phyloP scores from a whole-genome alignment of 2,888 invertebrate species.

The Cenopis cana region DNA sequence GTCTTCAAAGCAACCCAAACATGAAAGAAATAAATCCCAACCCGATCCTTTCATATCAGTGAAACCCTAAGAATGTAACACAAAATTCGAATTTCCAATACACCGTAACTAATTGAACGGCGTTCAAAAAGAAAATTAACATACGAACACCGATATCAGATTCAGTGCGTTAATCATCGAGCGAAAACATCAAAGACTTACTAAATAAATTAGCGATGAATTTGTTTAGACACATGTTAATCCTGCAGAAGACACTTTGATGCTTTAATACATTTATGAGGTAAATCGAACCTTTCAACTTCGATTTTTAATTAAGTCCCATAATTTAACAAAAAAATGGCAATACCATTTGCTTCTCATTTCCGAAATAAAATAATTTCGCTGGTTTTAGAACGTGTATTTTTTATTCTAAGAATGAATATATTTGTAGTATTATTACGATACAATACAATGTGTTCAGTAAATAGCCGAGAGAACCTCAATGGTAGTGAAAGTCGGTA shows the following conservation, averaged over 20 bases:
- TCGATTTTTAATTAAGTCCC: too few relatives aligned
- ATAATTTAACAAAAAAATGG: too few relatives aligned
- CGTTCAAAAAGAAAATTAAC: slow-evolving; percentile 44
- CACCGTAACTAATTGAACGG: slow-evolving; percentile 39
- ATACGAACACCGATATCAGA: slow-evolving; percentile 43
- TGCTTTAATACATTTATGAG: not conserved
- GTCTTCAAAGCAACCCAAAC: slow-evolving; percentile 11
- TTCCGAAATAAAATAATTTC: too few relatives aligned
- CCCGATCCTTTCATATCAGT: slow-evolving; percentile 18
- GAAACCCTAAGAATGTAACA: slow-evolving; percentile 22
- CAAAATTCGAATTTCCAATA: slow-evolving; percentile 40
- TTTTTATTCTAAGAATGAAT: not conserved
- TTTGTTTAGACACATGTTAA: slow-evolving; percentile 19
- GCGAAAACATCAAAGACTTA: slow-evolving; percentile 35
- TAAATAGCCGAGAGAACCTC: too few relatives aligned
- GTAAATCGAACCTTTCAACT: not conserved
- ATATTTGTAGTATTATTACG: too few relatives aligned
- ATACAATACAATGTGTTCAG: too few relatives aligned
- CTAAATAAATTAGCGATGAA: slow-evolving; percentile 33
- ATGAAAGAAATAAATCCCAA: not conserved
- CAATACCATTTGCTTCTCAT: too few relatives aligned
- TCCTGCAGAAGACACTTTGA: not conserved
- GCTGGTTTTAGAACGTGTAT: too few relatives aligned
- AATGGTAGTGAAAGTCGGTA: too few relatives aligned
- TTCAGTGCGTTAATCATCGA: slow-evolving; percentile 22